These are phyloP conservation scores for Zeus faber DNA, from an alignment of 2,113 vertebrate genomes.

Conservation along the genomic window DNA sequence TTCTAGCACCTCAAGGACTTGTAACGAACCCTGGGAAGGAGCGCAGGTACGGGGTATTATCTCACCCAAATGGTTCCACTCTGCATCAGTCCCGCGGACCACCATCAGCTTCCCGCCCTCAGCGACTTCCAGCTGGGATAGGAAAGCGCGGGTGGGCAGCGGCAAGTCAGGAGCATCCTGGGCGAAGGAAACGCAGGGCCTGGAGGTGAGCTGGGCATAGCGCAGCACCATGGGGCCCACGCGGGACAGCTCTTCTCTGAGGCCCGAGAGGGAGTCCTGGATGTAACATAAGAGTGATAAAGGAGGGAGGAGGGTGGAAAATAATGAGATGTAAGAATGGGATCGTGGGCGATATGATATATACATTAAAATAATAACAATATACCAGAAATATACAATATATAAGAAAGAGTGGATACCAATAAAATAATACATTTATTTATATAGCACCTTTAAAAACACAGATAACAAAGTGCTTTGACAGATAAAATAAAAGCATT, in stretches of 20 bases:
- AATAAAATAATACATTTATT: too few species aligned
- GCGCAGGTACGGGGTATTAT: not conserved
- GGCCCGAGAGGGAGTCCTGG: slow-evolving; percentile 61
- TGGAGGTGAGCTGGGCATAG: slow-evolving; percentile 79
- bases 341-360: not conserved
- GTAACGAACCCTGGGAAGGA: too few species aligned
- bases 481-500: too few species aligned
- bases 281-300: too few species aligned
- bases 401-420: too few species aligned
- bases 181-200: slow-evolving; percentile 75
- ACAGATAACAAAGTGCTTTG: too few species aligned
- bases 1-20: too few species aligned
- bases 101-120: slow-evolving; percentile 80
- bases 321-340: not conserved
- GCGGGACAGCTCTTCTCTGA: slow-evolving; percentile 80
- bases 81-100: slow-evolving; percentile 48
- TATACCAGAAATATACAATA: too few species aligned
- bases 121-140: slow-evolving; percentile 82
- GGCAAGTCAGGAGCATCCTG: slow-evolving; percentile 67
- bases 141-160: slow-evolving; percentile 81
- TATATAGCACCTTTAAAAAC: too few species aligned
- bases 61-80: slow-evolving; percentile 73
- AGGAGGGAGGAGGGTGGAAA: too few species aligned
- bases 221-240: slow-evolving; percentile 78
- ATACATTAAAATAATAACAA: not conserved